These are phyloP conservation scores for Aplodontia rufa DNA, from an alignment of 2,113 vertebrate species.

Conservation along the genomic window DNA sequence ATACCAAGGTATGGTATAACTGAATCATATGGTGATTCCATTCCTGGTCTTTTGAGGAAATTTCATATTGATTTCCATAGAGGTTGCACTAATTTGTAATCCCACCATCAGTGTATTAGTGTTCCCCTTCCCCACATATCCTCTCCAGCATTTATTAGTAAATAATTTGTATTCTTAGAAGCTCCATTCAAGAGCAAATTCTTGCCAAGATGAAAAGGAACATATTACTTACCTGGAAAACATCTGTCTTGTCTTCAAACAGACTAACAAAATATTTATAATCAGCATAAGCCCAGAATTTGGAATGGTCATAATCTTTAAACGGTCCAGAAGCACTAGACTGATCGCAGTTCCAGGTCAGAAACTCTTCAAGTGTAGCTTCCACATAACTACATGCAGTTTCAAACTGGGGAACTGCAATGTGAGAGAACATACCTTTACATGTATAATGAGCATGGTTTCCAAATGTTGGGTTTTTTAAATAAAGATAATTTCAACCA, in stretches of 20 bases:
- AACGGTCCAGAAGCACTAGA: conserved; percentile 85
- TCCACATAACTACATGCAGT: conserved; percentile 91
- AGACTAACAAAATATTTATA: conserved; percentile 94
- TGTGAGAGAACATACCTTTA: conserved; percentile 67
- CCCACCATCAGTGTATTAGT: no score
- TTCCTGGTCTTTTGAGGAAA: no score
- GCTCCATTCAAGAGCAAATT: background rate
- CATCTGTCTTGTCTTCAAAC: conserved; percentile 89
- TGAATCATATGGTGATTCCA: no score
- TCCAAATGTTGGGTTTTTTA: conserved; percentile 33
- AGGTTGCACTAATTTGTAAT: no score
- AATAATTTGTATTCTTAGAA: no score
- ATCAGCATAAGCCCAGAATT: conserved; percentile 97
- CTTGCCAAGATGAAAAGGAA: conserved; percentile 48
- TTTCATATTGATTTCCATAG: no score
- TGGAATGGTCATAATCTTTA: conserved; percentile 83
- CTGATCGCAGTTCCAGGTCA: conserved; percentile 86
- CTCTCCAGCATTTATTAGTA: no score
- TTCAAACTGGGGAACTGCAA: conserved; percentile 94
- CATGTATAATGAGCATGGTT: conserved; percentile 29
- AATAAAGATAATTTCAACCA: conserved; percentile 40
- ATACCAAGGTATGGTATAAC: no score
- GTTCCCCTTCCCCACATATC: no score
- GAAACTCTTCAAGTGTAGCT: conserved; percentile 90
- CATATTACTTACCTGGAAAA: conserved; percentile 91